phyloP scores from a whole-genome alignment of 2,888 invertebrate genomes.

The Chromoteleia sp. region DNA sequence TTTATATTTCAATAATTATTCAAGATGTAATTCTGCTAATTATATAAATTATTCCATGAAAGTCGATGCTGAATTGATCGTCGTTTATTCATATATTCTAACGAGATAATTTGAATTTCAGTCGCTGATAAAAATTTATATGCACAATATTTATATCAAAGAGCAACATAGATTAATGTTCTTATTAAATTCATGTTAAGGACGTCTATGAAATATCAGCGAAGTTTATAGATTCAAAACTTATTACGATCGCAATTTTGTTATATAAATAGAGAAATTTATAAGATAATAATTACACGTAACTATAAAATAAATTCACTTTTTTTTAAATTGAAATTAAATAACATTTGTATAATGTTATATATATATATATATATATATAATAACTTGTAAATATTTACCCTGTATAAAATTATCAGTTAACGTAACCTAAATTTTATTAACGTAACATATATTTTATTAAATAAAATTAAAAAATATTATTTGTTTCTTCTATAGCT shows the following conservation, averaged over 20 bases:
- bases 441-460: too few relatives aligned
- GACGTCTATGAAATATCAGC: conserved; percentile 42
- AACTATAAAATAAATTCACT: too few relatives aligned
- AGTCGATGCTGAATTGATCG: not conserved
- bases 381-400: too few relatives aligned
- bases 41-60: not conserved
- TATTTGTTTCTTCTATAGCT: not conserved
- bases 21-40: not conserved
- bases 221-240: not conserved
- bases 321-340: too few relatives aligned
- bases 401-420: too few relatives aligned
- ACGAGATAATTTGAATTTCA: conserved; percentile 52
- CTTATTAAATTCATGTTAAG: conserved; percentile 43
- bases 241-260: conserved; percentile 5
- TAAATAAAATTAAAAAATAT: too few relatives aligned
- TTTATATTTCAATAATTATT: not conserved
- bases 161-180: conserved; percentile 32
- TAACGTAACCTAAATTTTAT: too few relatives aligned
- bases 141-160: conserved; percentile 45
- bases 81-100: conserved; percentile 40
- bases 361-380: too few relatives aligned
- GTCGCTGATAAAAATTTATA: conserved; percentile 39
- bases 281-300: not conserved
- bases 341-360: too few relatives aligned
- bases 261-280: conserved; percentile 9